phyloP scores from a whole-genome alignment of 2,888 invertebrate species.

The Tuta absoluta region DNA sequence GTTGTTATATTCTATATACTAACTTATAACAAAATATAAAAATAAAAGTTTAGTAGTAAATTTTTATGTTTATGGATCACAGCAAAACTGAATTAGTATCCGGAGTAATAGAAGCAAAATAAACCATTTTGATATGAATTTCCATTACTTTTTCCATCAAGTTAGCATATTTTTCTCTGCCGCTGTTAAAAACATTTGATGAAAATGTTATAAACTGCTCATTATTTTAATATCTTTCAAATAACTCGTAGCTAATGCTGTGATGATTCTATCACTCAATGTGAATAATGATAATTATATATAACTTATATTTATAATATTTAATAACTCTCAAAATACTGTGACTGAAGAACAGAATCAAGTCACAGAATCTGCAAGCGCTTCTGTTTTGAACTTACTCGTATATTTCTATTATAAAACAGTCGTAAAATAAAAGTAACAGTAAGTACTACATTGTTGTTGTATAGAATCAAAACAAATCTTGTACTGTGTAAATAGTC shows the following conservation, averaged over 20 bases:
- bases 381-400: not conserved
- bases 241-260: slow-evolving; percentile 7
- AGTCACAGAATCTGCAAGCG: not conserved
- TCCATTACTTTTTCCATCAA: too few relatives aligned
- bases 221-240: not conserved
- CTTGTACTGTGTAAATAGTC: slow-evolving; percentile 28
- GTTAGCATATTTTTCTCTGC: too few relatives aligned
- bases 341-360: not conserved
- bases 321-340: not conserved
- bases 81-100: too few relatives aligned
- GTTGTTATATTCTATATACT: too few relatives aligned
- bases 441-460: not conserved
- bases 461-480: not conserved
- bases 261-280: not conserved
- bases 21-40: too few relatives aligned
- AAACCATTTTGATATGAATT: too few relatives aligned
- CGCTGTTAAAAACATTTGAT: too few relatives aligned
- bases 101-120: too few relatives aligned
- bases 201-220: not conserved
- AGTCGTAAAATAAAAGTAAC: not conserved
- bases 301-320: not conserved
- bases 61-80: too few relatives aligned
- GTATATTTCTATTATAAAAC: too few relatives aligned
- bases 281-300: not conserved
- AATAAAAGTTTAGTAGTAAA: too few relatives aligned